Evolutionary conservation across 2,113 vertebrate genomes (phyloP).

Genomic region (Notarius quadriscutis): DNA sequence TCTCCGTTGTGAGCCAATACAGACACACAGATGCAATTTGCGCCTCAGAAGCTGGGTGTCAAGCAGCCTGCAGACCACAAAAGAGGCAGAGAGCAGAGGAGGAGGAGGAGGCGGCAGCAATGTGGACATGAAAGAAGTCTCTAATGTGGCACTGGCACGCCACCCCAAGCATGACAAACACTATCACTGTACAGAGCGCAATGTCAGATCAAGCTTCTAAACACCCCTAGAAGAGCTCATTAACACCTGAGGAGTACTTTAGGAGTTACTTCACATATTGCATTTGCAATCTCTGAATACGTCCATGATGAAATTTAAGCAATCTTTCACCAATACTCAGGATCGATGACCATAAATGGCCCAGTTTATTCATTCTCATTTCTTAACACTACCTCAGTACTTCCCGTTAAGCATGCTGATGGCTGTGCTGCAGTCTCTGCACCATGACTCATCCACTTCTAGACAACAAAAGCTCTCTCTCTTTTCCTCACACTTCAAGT

Average conservation of each 20-base stretch:
- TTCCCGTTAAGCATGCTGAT: slow-evolving; percentile 22
- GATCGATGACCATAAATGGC: background rate
- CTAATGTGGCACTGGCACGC: slow-evolving; percentile 75
- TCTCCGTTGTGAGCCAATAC: slow-evolving; percentile 24
- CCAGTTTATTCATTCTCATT: slow-evolving; percentile 12
- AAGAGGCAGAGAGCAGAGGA: slow-evolving; percentile 75
- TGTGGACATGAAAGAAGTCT: slow-evolving; percentile 76
- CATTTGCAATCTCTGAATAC: background rate
- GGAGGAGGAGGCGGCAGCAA: slow-evolving; percentile 69
- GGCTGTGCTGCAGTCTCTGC: slow-evolving; percentile 43
- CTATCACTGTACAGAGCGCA: slow-evolving; percentile 19
- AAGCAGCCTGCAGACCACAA: slow-evolving; percentile 74
- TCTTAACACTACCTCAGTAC: slow-evolving; percentile 22
- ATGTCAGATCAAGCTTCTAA: background rate
- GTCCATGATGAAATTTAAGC: background rate
- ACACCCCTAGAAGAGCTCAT: background rate
- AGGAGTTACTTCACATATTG: background rate
- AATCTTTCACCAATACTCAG: background rate
- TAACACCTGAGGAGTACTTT: slow-evolving; percentile 3
- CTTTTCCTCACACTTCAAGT: slow-evolving; percentile 29
- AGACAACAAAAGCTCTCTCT: slow-evolving; percentile 53
- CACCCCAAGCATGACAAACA: slow-evolving; percentile 57
- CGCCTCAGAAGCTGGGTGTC: slow-evolving; percentile 70
- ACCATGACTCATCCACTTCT: slow-evolving; percentile 46
- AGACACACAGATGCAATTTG: slow-evolving; percentile 57